A percentile compares a stretch with the other conserved stretches of the same genome.
Evolutionary conservation across 2,888 invertebrate genomes (phyloP).

Genomic region (Aquatica leii): DNA sequence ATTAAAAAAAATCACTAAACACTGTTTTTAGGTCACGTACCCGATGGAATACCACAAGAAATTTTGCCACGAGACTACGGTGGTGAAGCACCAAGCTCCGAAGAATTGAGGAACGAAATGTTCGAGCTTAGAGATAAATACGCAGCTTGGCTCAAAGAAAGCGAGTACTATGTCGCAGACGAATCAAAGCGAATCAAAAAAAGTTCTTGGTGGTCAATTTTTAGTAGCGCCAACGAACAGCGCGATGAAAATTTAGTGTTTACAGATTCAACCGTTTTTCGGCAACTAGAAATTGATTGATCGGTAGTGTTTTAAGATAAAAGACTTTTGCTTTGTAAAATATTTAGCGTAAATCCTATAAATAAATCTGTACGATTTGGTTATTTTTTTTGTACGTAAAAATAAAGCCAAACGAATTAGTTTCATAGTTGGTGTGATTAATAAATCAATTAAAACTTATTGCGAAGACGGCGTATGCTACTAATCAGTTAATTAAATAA

Average conservation of each 20-base stretch:
- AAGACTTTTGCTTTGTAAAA: too few species aligned
- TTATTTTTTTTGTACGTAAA: too few species aligned
- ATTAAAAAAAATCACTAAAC: neutral
- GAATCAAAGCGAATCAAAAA: conserved; percentile 58
- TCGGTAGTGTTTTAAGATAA: too few species aligned
- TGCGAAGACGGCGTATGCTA: too few species aligned
- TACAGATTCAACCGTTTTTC: neutral
- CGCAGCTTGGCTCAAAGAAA: conserved; percentile 69
- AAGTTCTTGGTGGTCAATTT: conserved; percentile 56
- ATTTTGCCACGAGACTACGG: conserved; percentile 67
- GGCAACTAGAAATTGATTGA: conserved; percentile 3
- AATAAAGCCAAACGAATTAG: too few species aligned
- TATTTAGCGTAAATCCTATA: too few species aligned
- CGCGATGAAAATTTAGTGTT: neutral
- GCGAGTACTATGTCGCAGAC: conserved; percentile 65
- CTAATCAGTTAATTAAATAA: conserved; percentile 10
- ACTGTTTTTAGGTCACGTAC: conserved; percentile 47
- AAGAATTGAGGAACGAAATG: conserved; percentile 67
- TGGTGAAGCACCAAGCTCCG: conserved; percentile 65
- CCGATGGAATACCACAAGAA: conserved; percentile 57
- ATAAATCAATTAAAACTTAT: too few species aligned
- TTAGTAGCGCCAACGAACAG: conserved; percentile 33
- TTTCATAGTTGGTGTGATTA: too few species aligned
- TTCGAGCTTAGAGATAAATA: conserved; percentile 68
- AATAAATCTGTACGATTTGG: too few species aligned